Percentiles rank a stretch among this genome's conserved stretches.
Evolutionary conservation across 2,113 vertebrate genomes (phyloP).

Genomic region (Sylvietta virens): DNA sequence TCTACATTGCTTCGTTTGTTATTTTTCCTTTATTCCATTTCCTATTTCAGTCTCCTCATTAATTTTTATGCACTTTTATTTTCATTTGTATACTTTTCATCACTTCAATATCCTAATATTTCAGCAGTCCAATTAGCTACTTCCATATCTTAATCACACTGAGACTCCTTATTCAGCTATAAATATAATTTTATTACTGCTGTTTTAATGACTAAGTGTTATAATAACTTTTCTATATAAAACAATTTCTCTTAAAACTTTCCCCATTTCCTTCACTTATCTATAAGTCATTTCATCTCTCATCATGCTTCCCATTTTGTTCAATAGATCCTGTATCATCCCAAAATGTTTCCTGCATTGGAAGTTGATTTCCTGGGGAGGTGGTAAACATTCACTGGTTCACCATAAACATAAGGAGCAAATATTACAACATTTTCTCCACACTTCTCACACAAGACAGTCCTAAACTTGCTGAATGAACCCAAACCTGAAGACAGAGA

Average conservation of each 20-base stretch:
- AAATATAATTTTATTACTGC: constrained; percentile 54
- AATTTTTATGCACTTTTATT: constrained; percentile 55
- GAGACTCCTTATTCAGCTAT: constrained; percentile 45
- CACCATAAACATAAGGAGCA: neutral
- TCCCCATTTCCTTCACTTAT: neutral
- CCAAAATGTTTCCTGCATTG: neutral
- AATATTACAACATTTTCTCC: neutral
- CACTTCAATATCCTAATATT: constrained; percentile 54
- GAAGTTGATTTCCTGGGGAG: neutral
- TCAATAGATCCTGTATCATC: neutral
- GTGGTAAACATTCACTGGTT: neutral
- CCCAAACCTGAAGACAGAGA: neutral
- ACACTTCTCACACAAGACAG: neutral
- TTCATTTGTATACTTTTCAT: constrained; percentile 48
- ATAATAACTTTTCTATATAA: constrained; percentile 32
- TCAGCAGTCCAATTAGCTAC: constrained; percentile 49
- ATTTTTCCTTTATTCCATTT: constrained; percentile 42
- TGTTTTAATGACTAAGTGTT: constrained; percentile 52
- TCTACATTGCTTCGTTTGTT: neutral
- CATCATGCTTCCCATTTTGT: neutral
- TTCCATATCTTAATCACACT: constrained; percentile 55
- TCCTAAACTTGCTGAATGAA: neutral
- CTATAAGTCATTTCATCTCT: neutral
- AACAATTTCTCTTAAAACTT: constrained; percentile 42
- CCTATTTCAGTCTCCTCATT: constrained; percentile 33